Percentiles rank a stretch among this genome's conserved stretches.
phyloP scores from a whole-genome alignment of 2,113 vertebrate genomes.

The Romanogobio albipinnatus region DNA sequence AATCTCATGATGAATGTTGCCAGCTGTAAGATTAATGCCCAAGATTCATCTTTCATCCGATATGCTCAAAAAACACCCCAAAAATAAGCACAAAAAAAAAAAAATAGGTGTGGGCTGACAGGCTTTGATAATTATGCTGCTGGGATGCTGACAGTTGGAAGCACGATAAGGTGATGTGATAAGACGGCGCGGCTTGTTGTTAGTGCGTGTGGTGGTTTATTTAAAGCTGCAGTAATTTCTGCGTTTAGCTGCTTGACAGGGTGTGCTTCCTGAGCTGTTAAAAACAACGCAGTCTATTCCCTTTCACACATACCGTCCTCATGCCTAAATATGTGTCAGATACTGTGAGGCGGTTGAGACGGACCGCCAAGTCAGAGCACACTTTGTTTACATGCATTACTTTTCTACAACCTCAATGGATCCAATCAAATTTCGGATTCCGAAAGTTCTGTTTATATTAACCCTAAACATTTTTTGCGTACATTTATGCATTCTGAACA shows the following conservation, averaged over 20 bases:
- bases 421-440: background rate
- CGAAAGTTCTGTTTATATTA: background rate
- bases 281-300: background rate
- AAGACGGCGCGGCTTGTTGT: background rate
- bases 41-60: constrained; percentile 15
- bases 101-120: constrained; percentile 11
- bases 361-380: background rate
- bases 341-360: constrained; percentile 35
- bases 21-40: constrained; percentile 39
- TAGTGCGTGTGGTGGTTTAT: constrained; percentile 25
- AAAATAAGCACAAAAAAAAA: background rate
- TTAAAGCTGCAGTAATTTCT: constrained; percentile 24
- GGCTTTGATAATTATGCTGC: constrained; percentile 21
- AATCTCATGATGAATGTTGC: constrained; percentile 34
- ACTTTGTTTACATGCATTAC: background rate
- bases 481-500: too few species aligned
- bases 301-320: constrained; percentile 48
- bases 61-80: constrained; percentile 26
- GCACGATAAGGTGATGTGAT: constrained; percentile 27
- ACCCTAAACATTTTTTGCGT: background rate
- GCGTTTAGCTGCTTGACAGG: constrained; percentile 16
- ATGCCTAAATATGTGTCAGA: constrained; percentile 48
- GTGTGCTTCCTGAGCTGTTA: constrained; percentile 6
- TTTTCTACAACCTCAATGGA: background rate
- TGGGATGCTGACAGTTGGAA: constrained; percentile 24